A percentile compares a stretch with the other conserved stretches of the same genome.
phyloP scores from a whole-genome alignment of 2,113 vertebrate species.

The Chunga burmeisteri region DNA sequence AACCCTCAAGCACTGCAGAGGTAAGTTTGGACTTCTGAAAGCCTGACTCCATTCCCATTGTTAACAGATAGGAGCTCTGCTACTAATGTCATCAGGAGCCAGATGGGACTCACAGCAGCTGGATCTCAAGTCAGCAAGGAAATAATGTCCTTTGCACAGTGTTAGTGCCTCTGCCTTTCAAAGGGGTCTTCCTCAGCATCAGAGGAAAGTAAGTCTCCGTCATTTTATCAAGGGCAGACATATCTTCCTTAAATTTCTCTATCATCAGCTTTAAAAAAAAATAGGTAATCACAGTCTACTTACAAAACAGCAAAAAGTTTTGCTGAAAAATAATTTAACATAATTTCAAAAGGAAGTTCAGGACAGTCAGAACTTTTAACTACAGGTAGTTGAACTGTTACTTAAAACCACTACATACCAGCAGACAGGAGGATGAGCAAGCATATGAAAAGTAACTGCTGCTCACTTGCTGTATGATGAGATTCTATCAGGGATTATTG shows the following conservation, averaged over 20 bases:
- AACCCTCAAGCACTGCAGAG: not conserved
- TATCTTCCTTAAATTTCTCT: not conserved
- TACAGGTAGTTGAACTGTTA: not conserved
- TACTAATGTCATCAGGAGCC: not conserved
- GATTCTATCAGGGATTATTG: slow-evolving; percentile 39
- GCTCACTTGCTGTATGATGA: not conserved
- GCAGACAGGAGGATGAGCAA: not conserved
- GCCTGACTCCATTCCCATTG: not conserved
- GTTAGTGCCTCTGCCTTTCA: not conserved
- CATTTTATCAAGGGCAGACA: not conserved
- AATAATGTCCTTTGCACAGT: not conserved
- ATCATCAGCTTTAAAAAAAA: not conserved
- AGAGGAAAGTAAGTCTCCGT: not conserved
- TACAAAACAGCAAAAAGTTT: not conserved
- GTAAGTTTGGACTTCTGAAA: not conserved
- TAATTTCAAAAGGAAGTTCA: not conserved
- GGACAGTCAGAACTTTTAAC: not conserved
- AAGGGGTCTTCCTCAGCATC: not conserved
- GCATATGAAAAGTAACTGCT: slow-evolving; percentile 34
- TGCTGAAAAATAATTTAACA: not conserved
- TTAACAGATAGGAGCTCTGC: not conserved
- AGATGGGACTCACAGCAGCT: not conserved
- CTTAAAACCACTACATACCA: not conserved
- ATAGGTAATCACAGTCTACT: not conserved
- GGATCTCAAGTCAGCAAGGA: not conserved